Evolutionary conservation across 2,113 vertebrate species (phyloP).

Genomic region (Talpa occidentalis): DNA sequence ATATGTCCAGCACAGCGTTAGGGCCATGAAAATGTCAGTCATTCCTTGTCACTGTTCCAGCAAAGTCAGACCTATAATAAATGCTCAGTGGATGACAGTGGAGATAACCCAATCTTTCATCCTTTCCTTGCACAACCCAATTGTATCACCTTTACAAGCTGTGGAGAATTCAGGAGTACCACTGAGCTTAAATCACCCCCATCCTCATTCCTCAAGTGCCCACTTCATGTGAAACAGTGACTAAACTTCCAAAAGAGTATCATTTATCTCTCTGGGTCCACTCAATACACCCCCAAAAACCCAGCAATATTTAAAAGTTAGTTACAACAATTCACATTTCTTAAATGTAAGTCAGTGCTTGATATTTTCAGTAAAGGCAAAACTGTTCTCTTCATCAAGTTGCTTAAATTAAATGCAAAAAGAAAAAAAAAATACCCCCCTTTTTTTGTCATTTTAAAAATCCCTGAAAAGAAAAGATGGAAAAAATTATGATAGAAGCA

Average conservation of each 20-base stretch:
- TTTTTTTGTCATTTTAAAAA: background rate
- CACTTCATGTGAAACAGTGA: background rate
- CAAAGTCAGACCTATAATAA: background rate
- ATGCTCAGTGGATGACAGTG: background rate
- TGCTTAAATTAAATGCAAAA: conserved; percentile 45
- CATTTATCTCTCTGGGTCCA: background rate
- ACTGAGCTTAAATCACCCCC: no score
- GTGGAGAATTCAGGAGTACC: background rate
- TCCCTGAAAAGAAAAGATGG: background rate
- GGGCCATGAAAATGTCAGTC: background rate
- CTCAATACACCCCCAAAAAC: background rate
- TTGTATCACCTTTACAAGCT: background rate
- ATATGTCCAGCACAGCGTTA: background rate
- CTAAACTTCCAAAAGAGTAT: background rate
- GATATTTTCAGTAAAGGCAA: background rate
- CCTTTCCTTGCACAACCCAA: accelerated
- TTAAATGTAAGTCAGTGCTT: conserved; percentile 34
- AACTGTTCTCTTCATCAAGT: conserved; percentile 15
- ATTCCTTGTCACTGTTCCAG: background rate
- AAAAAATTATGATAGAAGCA: background rate
- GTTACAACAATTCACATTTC: background rate
- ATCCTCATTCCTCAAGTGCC: background rate
- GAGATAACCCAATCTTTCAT: background rate
- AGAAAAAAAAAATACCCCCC: background rate
- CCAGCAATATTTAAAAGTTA: conserved; percentile 30